phyloP scores from a whole-genome alignment of 2,113 vertebrate species.

The Raja brachyura region DNA sequence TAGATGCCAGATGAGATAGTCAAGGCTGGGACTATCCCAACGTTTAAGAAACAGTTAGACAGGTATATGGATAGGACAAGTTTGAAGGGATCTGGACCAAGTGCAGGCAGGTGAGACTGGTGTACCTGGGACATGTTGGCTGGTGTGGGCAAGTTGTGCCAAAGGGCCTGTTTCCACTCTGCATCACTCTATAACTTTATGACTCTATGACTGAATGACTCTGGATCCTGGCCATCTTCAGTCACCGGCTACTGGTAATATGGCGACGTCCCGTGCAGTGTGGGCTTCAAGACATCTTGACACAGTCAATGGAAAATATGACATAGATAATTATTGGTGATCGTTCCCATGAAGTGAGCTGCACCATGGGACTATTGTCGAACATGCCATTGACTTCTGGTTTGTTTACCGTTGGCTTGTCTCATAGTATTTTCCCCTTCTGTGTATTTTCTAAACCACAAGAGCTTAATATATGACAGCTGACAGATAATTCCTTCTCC shows the following conservation, averaged over 20 bases:
- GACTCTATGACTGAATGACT: too few relatives aligned
- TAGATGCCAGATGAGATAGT: too few relatives aligned
- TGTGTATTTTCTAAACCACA: slow-evolving; percentile 8
- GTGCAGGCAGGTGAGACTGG: too few relatives aligned
- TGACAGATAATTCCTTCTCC: background rate
- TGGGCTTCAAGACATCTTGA: background rate
- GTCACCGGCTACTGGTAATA: background rate
- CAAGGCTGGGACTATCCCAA: too few relatives aligned
- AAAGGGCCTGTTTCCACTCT: too few relatives aligned
- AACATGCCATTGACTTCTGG: background rate
- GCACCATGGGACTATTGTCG: background rate
- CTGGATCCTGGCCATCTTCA: background rate
- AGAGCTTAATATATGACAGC: background rate
- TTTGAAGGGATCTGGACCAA: too few relatives aligned
- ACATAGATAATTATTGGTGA: background rate
- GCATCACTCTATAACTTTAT: too few relatives aligned
- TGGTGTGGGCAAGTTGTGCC: too few relatives aligned
- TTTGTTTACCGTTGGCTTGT: background rate
- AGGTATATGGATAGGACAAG: too few relatives aligned
- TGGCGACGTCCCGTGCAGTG: background rate
- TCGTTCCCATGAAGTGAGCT: background rate
- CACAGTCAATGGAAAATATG: background rate
- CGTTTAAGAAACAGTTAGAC: too few relatives aligned
- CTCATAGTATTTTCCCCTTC: background rate
- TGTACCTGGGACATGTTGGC: too few relatives aligned